Evolutionary conservation across 2,113 vertebrate species (phyloP).

Genomic region (Onychorhynchus coronatus): DNA sequence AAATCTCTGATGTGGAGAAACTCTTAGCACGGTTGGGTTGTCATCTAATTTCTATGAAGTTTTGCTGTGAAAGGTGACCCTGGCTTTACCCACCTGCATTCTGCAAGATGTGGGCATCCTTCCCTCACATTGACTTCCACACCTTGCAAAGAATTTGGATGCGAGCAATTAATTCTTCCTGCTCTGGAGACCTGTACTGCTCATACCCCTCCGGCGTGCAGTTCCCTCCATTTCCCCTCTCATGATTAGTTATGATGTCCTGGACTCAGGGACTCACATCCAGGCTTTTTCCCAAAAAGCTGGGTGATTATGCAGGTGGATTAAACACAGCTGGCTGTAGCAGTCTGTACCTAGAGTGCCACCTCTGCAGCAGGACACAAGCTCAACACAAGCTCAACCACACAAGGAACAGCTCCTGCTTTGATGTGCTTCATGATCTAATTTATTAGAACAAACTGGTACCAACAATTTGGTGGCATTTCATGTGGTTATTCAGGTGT

Average conservation of each 20-base stretch:
- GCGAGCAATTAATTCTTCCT: not conserved
- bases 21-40: constrained; percentile 46
- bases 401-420: not conserved
- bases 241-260: not conserved
- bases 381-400: fast-evolving
- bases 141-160: not conserved
- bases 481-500: fast-evolving
- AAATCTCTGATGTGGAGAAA: constrained; percentile 62
- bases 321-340: not conserved
- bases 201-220: not conserved
- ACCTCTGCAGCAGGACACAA: not conserved
- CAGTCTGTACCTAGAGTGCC: not conserved
- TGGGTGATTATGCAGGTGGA: not conserved
- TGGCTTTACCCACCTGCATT: not conserved
- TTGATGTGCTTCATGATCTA: fast-evolving
- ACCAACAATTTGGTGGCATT: fast-evolving
- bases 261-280: not conserved
- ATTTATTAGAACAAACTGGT: not conserved
- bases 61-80: constrained; percentile 57
- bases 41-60: constrained; percentile 27
- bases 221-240: not conserved
- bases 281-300: not conserved
- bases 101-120: not conserved
- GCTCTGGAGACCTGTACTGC: not conserved
- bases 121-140: not conserved